Base-by-base conservation (phyloP, 1,140 invertebrate species). In the Monomorium pharaonis region DNA sequence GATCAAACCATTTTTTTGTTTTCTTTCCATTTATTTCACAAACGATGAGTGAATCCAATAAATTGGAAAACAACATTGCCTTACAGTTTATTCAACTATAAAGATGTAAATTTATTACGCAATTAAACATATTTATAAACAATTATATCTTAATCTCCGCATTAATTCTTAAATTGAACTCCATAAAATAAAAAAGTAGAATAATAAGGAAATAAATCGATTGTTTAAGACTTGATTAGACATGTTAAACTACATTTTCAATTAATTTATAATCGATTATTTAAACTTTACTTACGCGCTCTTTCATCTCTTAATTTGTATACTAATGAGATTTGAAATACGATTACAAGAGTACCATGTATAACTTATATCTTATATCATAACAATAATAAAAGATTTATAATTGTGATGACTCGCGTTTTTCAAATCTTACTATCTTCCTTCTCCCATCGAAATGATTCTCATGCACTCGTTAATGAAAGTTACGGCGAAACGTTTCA, bases 81-180 rank as follows among this genome's bases (percentile, higher is more conserved):
- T 70, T 51, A 12, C 77, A 70, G 56, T 80, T 80, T 69, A 69
- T 54, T 80, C 33, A 18, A 58, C 63, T 27, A 42, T 80, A 78
- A 44, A 80, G 6, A 6, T 16, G 0, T 44, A 1, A 12, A 27
- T 49, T 69, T 54, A 27, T 44, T 37, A n/a, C 44, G 9, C 47
- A 33, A 80, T 51, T 80, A 80, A 80, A 70, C 18, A 63, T 69
- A 69, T 42, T 42, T 44, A n/a, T 49, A 7, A 80, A 70, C 69
- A 80, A 51, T 42, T 10, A 21, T 16, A 24, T 42, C 21, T 21
- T 16, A 14, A 67, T 51, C 16, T 21, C 3, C 10, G 47, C 2
- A 30, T 69, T 80, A 37, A 67, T 69, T 67, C 10, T 3, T 6
- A 49, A 33, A 78, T 78, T 49, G 14, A 24, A 6, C n/a, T 6